Percentiles rank a stretch among this genome's conserved stretches.
These are phyloP conservation scores for Latrodectus hesperus DNA, from an alignment of 2,888 invertebrate genomes.

Conservation along the genomic window DNA sequence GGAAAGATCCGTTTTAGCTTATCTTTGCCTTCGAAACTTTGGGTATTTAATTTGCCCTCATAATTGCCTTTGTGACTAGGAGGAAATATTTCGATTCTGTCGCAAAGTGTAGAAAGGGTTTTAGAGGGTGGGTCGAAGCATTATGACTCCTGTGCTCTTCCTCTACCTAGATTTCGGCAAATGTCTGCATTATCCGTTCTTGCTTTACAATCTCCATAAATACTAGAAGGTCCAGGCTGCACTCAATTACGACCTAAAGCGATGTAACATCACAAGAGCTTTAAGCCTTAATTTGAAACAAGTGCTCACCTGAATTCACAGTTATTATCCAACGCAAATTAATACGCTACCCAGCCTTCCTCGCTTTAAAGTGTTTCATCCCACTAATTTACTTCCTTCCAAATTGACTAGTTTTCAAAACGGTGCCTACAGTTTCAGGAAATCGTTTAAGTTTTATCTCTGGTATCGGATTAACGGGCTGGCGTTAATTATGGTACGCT, in stretches of 20 bases:
- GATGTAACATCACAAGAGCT: conserved; percentile 9
- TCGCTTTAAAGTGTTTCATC: not conserved
- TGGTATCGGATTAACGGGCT: conserved; percentile 22
- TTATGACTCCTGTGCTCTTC: conserved; percentile 5
- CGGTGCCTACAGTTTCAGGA: too few relatives aligned
- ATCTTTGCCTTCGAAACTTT: conserved; percentile 12
- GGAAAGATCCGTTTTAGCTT: not conserved
- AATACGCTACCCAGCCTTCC: conserved; percentile 14
- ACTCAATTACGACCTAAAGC: conserved; percentile 33
- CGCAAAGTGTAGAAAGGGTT: conserved; percentile 26
- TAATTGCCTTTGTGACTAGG: conserved; percentile 32
- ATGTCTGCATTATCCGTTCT: not conserved
- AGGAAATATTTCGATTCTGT: conserved; percentile 42
- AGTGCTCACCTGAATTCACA: conserved; percentile 31
- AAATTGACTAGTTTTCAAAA: conserved; percentile 27
- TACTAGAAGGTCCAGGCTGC: conserved; percentile 20
- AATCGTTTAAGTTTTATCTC: conserved; percentile 46
- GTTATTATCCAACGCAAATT: conserved; percentile 53
- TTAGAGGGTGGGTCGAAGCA: not conserved
- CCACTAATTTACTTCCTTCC: conserved; percentile 38
- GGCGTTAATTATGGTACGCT: conserved; percentile 30
- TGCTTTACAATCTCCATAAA: not conserved
- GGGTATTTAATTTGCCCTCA: conserved; percentile 19
- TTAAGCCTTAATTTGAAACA: conserved; percentile 60
- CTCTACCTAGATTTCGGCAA: not conserved